Evolutionary conservation across 1,140 invertebrate species (phyloP).

Genomic region (Melipona quadrifasciata): DNA sequence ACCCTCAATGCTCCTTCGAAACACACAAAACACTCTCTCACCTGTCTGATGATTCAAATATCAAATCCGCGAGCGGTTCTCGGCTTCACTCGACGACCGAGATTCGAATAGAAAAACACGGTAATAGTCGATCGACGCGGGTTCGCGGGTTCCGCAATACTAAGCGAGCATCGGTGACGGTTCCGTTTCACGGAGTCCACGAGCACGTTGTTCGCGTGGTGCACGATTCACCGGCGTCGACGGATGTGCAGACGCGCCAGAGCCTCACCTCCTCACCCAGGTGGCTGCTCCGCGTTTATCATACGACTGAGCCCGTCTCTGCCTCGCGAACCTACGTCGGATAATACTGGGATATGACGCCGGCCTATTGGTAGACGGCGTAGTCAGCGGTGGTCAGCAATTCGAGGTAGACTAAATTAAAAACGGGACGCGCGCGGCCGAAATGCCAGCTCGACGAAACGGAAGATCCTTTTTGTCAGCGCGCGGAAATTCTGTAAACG

Average conservation of each 20-base stretch:
- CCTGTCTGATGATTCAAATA: background rate
- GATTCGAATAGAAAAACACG: background rate
- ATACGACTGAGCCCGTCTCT: slow-evolving; percentile 60
- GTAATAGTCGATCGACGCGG: background rate
- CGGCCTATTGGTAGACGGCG: slow-evolving; percentile 55
- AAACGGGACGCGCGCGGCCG: slow-evolving; percentile 60
- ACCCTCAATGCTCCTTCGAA: no score
- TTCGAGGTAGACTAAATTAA: slow-evolving; percentile 70
- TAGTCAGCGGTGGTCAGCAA: slow-evolving; percentile 52
- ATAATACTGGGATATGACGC: slow-evolving; percentile 62
- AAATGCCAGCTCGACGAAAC: background rate
- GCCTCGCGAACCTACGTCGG: slow-evolving; percentile 42
- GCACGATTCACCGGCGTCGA: slow-evolving; percentile 39
- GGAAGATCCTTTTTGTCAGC: slow-evolving; percentile 22
- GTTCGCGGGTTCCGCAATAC: slow-evolving; percentile 16
- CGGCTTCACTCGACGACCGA: background rate
- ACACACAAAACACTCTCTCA: background rate
- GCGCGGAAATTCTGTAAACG: background rate
- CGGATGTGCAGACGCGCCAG: slow-evolving; percentile 36
- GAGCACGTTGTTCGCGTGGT: slow-evolving; percentile 22
- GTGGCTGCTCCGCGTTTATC: slow-evolving; percentile 62
- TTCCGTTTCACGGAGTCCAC: slow-evolving; percentile 40
- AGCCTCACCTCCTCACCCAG: slow-evolving; percentile 35
- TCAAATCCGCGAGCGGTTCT: no score
- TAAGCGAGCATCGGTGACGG: background rate